phyloP scores from a whole-genome alignment of 1,140 invertebrate genomes.

The Bombus sibiricus region DNA sequence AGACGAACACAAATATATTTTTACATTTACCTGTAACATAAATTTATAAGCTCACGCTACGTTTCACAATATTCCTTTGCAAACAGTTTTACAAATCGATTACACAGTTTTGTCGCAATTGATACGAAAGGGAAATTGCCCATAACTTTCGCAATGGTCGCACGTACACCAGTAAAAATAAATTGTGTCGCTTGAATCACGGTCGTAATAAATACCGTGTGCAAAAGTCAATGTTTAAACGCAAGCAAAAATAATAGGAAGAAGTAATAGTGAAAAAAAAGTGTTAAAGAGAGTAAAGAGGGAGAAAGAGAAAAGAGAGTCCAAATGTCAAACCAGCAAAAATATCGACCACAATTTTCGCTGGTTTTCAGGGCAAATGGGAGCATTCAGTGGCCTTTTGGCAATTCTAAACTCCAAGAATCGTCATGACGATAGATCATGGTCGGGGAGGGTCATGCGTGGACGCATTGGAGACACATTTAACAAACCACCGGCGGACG shows the following conservation, averaged over 20 bases:
- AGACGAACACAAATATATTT: background rate
- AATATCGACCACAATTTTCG: background rate
- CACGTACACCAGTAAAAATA: background rate
- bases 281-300: background rate
- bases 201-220: background rate
- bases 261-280: background rate
- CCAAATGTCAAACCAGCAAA: background rate
- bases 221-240: background rate
- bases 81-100: constrained; percentile 28
- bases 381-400: constrained; percentile 5
- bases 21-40: too few relatives aligned
- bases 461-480: constrained; percentile 48
- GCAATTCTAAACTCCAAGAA: constrained; percentile 19
- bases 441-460: constrained; percentile 4
- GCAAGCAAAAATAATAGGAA: background rate
- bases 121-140: constrained; percentile 37
- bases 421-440: constrained; percentile 56
- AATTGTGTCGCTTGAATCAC: constrained; percentile 7
- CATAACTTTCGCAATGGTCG: constrained; percentile 16
- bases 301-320: background rate
- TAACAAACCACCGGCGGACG: constrained; percentile 47
- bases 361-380: background rate
- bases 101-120: constrained; percentile 27
- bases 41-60: background rate
- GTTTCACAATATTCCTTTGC: constrained; percentile 4